A percentile compares a stretch with the other conserved stretches of the same genome.
These are phyloP conservation scores for Pollimyrus isidori DNA, from an alignment of 2,113 vertebrate species.

Conservation along the genomic window DNA sequence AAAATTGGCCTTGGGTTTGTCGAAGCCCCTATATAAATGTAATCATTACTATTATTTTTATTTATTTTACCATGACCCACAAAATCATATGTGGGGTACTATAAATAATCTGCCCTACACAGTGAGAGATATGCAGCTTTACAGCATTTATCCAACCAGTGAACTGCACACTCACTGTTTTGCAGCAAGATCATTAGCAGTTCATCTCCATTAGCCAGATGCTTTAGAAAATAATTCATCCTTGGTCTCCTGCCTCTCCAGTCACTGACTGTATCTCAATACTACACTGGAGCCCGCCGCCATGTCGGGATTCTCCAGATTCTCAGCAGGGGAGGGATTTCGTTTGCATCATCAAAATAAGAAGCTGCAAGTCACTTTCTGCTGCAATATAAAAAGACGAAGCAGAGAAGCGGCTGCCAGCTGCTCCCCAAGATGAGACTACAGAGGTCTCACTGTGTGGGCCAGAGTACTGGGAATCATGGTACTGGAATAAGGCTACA, in stretches of 20 bases:
- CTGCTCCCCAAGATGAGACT: not conserved
- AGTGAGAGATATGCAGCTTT: not conserved
- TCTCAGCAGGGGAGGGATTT: slow-evolving; percentile 53
- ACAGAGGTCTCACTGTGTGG: not conserved
- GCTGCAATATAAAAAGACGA: not conserved
- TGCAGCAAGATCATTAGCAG: not conserved
- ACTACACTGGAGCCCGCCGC: not conserved
- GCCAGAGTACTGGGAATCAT: not conserved
- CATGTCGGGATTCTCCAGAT: slow-evolving; percentile 30
- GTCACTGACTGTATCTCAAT: not conserved
- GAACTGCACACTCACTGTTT: not conserved
- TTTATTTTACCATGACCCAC: not conserved
- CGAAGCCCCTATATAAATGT: not conserved
- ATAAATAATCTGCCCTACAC: not conserved
- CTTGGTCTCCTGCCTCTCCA: not conserved
- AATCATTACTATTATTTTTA: not conserved
- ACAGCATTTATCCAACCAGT: not conserved
- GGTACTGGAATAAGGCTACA: not conserved
- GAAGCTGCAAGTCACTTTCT: slow-evolving; percentile 51
- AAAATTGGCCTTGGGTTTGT: not conserved
- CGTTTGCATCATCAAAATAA: slow-evolving; percentile 54
- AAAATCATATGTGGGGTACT: not conserved
- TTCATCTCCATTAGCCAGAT: not conserved
- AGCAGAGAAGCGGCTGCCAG: not conserved
- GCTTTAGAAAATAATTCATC: not conserved